Percentiles rank a stretch among this genome's conserved stretches.
phyloP scores from a whole-genome alignment of 2,113 vertebrate species.

The Hypocryptadius cinnamomeus region DNA sequence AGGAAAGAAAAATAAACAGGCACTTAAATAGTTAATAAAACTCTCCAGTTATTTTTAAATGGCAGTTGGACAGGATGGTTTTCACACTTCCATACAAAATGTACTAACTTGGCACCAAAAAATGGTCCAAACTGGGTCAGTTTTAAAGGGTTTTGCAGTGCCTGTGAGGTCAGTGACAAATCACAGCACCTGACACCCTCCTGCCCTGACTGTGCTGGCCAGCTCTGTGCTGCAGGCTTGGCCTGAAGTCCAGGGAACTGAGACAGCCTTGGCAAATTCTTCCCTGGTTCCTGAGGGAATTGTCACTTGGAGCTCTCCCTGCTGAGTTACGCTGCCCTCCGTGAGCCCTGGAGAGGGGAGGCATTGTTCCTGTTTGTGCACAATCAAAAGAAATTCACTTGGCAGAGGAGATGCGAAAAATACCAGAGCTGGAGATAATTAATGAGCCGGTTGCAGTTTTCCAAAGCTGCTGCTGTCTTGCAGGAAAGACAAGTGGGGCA shows the following conservation, averaged over 20 bases:
- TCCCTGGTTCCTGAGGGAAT: background rate
- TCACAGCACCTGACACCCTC: background rate
- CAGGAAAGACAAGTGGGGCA: background rate
- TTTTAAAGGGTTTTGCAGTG: background rate
- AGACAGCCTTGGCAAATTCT: background rate
- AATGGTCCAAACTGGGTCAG: background rate
- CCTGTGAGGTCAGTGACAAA: background rate
- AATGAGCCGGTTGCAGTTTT: background rate
- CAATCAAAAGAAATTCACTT: background rate
- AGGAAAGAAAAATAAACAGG: background rate
- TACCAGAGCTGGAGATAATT: background rate
- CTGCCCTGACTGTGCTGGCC: background rate
- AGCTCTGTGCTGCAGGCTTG: background rate
- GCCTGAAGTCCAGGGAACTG: background rate
- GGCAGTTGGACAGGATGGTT: background rate
- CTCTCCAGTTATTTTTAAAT: background rate
- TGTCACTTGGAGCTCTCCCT: background rate
- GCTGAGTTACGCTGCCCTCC: background rate
- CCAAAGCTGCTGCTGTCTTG: background rate
- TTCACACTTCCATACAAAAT: background rate
- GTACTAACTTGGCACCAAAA: background rate
- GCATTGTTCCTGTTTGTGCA: background rate
- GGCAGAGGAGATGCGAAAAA: background rate
- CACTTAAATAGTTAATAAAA: background rate
- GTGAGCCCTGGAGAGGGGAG: background rate